Base-by-base conservation (phyloP, 2,888 invertebrate genomes). In the Belgica antarctica region DNA sequence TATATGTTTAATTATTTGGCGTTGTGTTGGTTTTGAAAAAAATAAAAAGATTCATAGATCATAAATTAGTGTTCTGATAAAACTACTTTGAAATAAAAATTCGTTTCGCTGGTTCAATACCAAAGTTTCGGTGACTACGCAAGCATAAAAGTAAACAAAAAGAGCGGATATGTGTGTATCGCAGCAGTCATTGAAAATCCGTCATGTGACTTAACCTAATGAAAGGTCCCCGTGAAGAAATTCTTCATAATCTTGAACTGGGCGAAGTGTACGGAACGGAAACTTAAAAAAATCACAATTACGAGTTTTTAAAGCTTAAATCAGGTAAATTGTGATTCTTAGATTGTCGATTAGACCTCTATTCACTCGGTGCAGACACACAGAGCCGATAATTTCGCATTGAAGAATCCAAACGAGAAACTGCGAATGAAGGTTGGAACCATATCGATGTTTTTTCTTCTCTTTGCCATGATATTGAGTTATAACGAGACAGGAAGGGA, bases 1-100 rank as follows among this genome's bases (percentile, higher is more conserved):
- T 52, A 22, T 52, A 52, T 52, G 52, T 52, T 52, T 52, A 52
- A 52, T 52, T 52, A 52, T 52, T 52, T 52, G 22, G 52, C 52
- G 52, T 52, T 52, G 52, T 52, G 52, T 52, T 52, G 52, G 52
- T 52, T 52, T 52, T 22, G 19, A 12, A 41, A 41, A 12, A 52
- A 22, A 31, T 12, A 31, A 12, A 31, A 31, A 31, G 12, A 31
- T 31, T 31, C 5, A n/a, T n/a, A n/a, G n/a, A 31, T 8, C 34
- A 31, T 31, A 31, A 31, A 31, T 8, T 31, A 5, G 34, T 31
- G 34, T 31, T 8, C 5, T 12, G 12, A 31, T 31, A 8, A 12
- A 31, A 31, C 5, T 31, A 31, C 12, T 12, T 31, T 31, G 34
- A 31, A n/a, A n/a, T n/a, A n/a, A n/a, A n/a, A n/a, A n/a, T n/a